Percentiles rank a stretch among this genome's conserved stretches.
Conservation (phyloP, 2,888 invertebrate genomes). For the Neria commutata region DNA sequence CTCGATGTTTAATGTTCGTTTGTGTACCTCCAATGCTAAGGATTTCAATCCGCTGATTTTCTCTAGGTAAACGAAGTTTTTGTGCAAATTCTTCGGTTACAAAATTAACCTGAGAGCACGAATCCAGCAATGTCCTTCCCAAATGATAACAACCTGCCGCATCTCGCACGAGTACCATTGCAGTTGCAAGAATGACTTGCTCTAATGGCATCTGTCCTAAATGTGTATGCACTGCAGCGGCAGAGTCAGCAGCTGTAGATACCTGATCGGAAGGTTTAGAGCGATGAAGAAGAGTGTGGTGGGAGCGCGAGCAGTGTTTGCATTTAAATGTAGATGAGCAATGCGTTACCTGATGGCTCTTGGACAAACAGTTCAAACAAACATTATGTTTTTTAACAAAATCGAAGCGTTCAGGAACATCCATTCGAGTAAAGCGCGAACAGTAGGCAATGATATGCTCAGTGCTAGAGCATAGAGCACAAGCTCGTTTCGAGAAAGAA, state of each 20-base stretch:
- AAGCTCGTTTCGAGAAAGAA: not conserved
- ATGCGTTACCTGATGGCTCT: too few species aligned
- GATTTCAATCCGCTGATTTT: not conserved
- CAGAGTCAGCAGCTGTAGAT: not conserved
- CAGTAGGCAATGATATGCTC: not conserved
- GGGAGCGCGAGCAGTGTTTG: too few species aligned
- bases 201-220: not conserved
- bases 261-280: not conserved
- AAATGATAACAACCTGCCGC: too few species aligned
- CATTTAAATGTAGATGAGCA: too few species aligned
- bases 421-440: constrained; percentile 7
- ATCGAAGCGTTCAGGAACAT: constrained; percentile 5
- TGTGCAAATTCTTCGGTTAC: constrained; percentile 1
- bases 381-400: too few species aligned
- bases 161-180: too few species aligned
- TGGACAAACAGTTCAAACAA: not conserved
- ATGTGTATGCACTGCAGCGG: not conserved
- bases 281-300: too few species aligned
- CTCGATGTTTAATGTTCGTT: not conserved
- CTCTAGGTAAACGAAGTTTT: too few species aligned
- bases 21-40: not conserved
- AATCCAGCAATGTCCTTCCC: too few species aligned
- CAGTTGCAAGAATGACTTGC: too few species aligned
- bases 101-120: not conserved
- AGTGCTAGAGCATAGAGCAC: constrained; percentile 2